phyloP scores from a whole-genome alignment of 2,797 vertebrate species.

The Leptatherina wallacei region DNA sequence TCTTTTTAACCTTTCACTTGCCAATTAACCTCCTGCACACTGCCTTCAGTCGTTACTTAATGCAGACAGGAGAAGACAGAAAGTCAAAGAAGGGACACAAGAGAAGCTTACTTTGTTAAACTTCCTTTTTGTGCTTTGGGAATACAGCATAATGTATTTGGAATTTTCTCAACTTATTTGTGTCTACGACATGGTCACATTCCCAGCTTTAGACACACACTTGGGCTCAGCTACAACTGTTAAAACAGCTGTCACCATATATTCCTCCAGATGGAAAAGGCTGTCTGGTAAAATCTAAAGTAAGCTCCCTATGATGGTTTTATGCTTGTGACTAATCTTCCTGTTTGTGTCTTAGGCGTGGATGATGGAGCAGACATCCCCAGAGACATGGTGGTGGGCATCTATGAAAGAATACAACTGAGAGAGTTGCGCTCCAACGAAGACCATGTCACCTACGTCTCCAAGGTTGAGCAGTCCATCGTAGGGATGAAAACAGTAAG shows the following conservation, averaged over 20 bases:
- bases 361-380: slow-evolving; percentile 98
- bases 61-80: slow-evolving; percentile 26
- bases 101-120: background rate
- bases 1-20: slow-evolving; percentile 44
- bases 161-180: background rate
- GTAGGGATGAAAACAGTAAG: slow-evolving; percentile 95
- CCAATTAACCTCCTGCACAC: slow-evolving; percentile 55
- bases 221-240: background rate
- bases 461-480: slow-evolving; percentile 97
- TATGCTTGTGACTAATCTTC: slow-evolving; percentile 5
- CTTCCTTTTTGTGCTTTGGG: background rate
- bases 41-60: slow-evolving; percentile 43
- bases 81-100: slow-evolving; percentile 24
- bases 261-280: slow-evolving; percentile 6
- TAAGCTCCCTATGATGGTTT: background rate
- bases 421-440: slow-evolving; percentile 97
- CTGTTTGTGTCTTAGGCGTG: slow-evolving; percentile 84
- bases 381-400: slow-evolving; percentile 96
- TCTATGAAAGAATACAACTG: slow-evolving; percentile 97
- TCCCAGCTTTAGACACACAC: slow-evolving; percentile 7
- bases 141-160: background rate
- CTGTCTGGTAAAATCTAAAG: slow-evolving; percentile 6
- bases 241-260: slow-evolving; percentile 9
- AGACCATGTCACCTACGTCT: slow-evolving; percentile 98
- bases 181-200: background rate